A percentile compares a stretch with the other conserved stretches of the same genome.
Conservation (phyloP, 2,888 invertebrate genomes). For the Gastracanthus pulcherrimus region DNA sequence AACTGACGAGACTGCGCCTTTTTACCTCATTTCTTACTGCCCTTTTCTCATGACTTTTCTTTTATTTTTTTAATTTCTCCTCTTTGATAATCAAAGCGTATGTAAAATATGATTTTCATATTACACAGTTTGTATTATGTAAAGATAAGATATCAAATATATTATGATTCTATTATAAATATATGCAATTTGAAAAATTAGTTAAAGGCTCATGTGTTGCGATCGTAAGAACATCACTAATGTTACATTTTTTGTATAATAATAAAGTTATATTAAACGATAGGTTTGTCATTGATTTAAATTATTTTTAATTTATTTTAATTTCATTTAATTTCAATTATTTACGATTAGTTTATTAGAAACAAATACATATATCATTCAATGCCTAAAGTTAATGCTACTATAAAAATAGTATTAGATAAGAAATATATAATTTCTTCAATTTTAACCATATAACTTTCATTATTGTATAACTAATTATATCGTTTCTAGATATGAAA, state of each 20-base stretch:
- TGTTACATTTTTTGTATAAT: slow-evolving; percentile 51
- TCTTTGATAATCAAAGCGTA: slow-evolving; percentile 14
- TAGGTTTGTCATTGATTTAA: slow-evolving; percentile 25
- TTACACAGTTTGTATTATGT: slow-evolving; percentile 48
- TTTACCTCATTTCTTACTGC: slow-evolving; percentile 41
- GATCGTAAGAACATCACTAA: slow-evolving; percentile 50
- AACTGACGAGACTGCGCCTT: slow-evolving; percentile 59
- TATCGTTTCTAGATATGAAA: too few species aligned
- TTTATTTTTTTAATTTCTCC: not conserved
- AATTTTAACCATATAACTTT: too few species aligned
- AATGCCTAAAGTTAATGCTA: too few species aligned
- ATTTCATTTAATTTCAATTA: not conserved
- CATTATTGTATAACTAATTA: too few species aligned
- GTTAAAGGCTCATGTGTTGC: slow-evolving; percentile 50
- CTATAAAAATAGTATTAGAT: too few species aligned
- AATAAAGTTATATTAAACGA: slow-evolving; percentile 51
- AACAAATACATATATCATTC: too few species aligned
- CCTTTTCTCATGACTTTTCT: slow-evolving; percentile 22
- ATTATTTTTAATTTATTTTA: slow-evolving; percentile 13
- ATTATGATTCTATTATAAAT: slow-evolving; percentile 46
- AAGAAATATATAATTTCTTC: too few species aligned
- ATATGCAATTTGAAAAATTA: slow-evolving; percentile 46
- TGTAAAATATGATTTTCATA: slow-evolving; percentile 48
- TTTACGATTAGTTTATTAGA: too few species aligned
- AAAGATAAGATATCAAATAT: slow-evolving; percentile 46